Evolutionary conservation across 2,113 vertebrate genomes (phyloP).

Genomic region (Nyctereutes procyonoides): DNA sequence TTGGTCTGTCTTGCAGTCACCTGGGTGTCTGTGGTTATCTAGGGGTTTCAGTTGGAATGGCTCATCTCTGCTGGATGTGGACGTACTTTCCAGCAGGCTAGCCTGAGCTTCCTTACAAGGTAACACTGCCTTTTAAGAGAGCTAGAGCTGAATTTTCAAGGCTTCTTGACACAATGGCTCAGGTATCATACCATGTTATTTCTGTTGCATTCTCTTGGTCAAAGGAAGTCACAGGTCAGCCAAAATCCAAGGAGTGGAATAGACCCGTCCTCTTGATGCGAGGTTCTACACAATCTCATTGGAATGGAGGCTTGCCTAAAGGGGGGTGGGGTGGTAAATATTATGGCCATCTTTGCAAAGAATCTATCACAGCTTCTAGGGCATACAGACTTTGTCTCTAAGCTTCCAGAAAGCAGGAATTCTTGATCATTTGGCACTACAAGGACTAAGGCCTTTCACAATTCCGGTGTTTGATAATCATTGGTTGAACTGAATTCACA

Average conservation of each 20-base stretch:
- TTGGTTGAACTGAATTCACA: neutral
- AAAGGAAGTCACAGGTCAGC: neutral
- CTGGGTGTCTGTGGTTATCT: neutral
- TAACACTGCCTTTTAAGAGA: neutral
- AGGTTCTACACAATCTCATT: neutral
- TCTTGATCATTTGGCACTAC: neutral
- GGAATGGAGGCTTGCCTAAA: neutral
- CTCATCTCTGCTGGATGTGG: neutral
- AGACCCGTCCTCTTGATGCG: neutral
- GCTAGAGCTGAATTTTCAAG: neutral
- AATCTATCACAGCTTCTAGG: neutral
- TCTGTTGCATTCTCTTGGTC: neutral
- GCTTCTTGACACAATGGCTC: neutral
- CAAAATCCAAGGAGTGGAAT: neutral
- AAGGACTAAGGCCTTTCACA: neutral
- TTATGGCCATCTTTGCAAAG: neutral
- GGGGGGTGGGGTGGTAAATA: neutral
- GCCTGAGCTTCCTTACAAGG: neutral
- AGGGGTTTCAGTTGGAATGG: neutral
- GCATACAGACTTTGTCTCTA: neutral
- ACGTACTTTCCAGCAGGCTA: neutral
- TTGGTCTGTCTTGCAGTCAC: neutral
- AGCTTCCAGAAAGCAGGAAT: neutral
- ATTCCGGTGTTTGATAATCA: neutral
- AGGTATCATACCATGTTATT: neutral